phyloP scores from a whole-genome alignment of 2,113 vertebrate species.

The Amia ocellicauda region DNA sequence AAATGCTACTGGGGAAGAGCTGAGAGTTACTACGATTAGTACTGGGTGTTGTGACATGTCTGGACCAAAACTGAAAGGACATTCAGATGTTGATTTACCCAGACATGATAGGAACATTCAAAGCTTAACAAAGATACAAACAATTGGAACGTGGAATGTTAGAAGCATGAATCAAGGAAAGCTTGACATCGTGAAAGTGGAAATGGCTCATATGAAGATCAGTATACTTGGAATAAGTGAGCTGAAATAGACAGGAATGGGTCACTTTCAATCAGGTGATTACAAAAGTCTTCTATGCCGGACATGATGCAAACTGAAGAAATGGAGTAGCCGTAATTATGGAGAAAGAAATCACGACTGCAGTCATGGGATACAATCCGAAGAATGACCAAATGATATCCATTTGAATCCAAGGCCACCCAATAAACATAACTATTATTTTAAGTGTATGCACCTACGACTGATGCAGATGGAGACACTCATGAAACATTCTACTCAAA shows the following conservation, averaged over 20 bases:
- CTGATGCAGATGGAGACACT: background rate
- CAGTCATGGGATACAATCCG: no score
- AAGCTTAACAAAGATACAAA: background rate
- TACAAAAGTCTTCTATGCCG: no score
- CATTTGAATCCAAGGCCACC: no score
- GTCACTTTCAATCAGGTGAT: slow-evolving; percentile 1
- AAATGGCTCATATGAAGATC: background rate
- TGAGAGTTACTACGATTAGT: background rate
- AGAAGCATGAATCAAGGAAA: slow-evolving; percentile 2
- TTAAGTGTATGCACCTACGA: background rate
- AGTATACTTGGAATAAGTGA: background rate
- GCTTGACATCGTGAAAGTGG: background rate
- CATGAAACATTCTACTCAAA: background rate
- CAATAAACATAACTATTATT: no score
- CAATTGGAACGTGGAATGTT: slow-evolving; percentile 8
- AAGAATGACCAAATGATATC: no score
- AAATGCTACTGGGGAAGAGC: background rate
- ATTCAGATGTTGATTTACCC: background rate
- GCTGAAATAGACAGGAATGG: background rate
- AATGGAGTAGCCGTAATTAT: no score
- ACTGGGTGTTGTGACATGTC: background rate
- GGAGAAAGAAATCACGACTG: no score
- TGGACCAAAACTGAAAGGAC: background rate
- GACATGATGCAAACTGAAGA: no score
- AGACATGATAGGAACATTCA: background rate